These are phyloP conservation scores for Amphibalanus amphitrite DNA, from an alignment of 1,140 invertebrate species.

Conservation along the genomic window DNA sequence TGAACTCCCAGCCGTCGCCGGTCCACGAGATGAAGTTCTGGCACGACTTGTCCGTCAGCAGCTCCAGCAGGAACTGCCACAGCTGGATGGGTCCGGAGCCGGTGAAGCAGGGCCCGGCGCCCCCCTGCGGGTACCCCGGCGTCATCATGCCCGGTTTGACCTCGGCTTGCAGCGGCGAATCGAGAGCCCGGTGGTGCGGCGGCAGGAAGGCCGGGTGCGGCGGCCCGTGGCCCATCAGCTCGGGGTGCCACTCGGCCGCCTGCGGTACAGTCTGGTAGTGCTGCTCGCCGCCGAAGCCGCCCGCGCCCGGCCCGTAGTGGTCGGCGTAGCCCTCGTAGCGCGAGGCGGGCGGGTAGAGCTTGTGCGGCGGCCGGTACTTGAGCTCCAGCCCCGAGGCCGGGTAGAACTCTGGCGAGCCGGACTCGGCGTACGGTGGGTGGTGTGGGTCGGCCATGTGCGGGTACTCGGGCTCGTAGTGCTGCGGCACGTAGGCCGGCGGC, in stretches of 20 bases:
- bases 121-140: constrained; percentile 17
- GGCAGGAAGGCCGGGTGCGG: constrained; percentile 13
- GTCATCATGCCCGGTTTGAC: constrained; percentile 14
- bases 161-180: constrained; percentile 11
- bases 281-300: not conserved
- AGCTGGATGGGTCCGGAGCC: constrained; percentile 85
- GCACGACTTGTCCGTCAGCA: constrained; percentile 88
- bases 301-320: not conserved
- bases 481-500: not conserved
- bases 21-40: constrained; percentile 96
- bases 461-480: constrained; percentile 2
- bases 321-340: not conserved
- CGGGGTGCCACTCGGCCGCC: constrained; percentile 16
- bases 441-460: not conserved
- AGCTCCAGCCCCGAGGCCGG: constrained; percentile 12
- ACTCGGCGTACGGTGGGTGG: constrained; percentile 15
- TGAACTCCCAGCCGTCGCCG: constrained; percentile 97
- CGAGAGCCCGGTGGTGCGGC: constrained; percentile 12
- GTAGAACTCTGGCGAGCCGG: constrained; percentile 24
- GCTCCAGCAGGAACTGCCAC: constrained; percentile 93
- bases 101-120: constrained; percentile 58
- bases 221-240: constrained; percentile 14
- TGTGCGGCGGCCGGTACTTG: not conserved
- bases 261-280: constrained; percentile 19
- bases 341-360: not conserved